Percentiles rank a stretch among this genome's conserved stretches.
Conservation (phyloP, 2,113 vertebrate genomes). For the Lagopus leucura region DNA sequence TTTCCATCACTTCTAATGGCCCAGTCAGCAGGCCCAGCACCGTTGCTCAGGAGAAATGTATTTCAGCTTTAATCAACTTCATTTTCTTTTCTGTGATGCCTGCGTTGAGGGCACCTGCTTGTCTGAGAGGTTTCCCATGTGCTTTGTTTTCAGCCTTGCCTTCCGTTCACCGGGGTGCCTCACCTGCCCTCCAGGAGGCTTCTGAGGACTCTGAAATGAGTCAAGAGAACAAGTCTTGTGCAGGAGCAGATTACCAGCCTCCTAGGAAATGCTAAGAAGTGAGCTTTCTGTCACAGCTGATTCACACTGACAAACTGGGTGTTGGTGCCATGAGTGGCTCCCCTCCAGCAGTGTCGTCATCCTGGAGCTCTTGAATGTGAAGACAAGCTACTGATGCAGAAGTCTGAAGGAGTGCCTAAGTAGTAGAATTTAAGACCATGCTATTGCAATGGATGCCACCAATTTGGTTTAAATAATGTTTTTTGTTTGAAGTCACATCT, state of each 20-base stretch:
- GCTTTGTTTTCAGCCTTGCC: neutral
- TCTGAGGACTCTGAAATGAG: neutral
- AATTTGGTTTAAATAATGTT: neutral
- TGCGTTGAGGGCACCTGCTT: neutral
- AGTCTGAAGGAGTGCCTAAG: neutral
- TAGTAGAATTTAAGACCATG: neutral
- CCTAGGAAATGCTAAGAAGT: neutral
- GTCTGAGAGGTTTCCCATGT: fast-evolving
- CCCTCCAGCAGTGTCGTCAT: neutral
- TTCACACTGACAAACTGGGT: neutral
- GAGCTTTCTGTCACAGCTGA: neutral
- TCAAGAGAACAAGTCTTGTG: fast-evolving
- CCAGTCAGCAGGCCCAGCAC: neutral
- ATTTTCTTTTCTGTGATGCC: neutral
- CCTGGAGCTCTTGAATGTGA: neutral
- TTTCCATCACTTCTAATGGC: neutral
- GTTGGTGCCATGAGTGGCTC: fast-evolving
- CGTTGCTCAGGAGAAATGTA: neutral
- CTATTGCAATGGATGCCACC: neutral
- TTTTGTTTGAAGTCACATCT: neutral
- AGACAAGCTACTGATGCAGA: neutral
- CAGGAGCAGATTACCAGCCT: neutral
- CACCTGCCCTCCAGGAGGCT: neutral
- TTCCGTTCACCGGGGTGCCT: neutral
- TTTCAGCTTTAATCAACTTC: neutral